phyloP scores from a whole-genome alignment of 2,888 invertebrate species.

The Melikaiella ostensackeni region DNA sequence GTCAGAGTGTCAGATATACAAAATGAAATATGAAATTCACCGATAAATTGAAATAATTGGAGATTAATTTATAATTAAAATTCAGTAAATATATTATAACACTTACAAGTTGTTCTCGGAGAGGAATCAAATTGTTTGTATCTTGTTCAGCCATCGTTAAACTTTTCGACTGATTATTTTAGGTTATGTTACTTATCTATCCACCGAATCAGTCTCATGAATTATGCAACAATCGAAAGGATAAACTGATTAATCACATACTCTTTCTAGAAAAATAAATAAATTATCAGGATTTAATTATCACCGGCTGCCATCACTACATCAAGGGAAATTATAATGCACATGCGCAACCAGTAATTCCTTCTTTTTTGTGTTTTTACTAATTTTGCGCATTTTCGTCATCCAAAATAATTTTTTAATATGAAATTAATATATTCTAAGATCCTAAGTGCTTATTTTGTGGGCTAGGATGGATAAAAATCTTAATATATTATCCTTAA shows the following conservation, averaged over 20 bases:
- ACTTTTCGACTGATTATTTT: neutral
- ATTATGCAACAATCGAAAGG: conserved; percentile 11
- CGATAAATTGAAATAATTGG: neutral
- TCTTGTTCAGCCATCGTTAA: conserved; percentile 66
- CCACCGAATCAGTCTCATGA: neutral
- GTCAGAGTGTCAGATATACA: neutral
- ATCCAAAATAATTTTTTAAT: neutral
- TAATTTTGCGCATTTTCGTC: neutral
- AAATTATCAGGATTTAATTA: neutral
- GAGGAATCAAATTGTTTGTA: conserved; percentile 60
- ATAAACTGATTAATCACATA: neutral
- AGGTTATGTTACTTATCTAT: neutral
- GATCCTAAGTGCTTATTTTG: neutral
- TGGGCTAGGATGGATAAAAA: neutral
- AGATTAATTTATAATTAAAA: neutral
- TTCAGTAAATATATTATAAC: conserved; percentile 14
- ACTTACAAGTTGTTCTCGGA: conserved; percentile 71
- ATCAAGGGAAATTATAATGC: neutral
- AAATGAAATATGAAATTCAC: neutral
- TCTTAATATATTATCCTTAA: neutral
- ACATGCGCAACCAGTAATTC: neutral
- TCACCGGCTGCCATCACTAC: neutral
- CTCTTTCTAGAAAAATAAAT: neutral
- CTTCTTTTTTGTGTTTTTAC: neutral
- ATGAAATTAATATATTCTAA: neutral